Evolutionary conservation across 2,113 vertebrate genomes (phyloP), one percentile per base, ranked within the genome.

Genomic region (Phaethon lepturus): DNA sequence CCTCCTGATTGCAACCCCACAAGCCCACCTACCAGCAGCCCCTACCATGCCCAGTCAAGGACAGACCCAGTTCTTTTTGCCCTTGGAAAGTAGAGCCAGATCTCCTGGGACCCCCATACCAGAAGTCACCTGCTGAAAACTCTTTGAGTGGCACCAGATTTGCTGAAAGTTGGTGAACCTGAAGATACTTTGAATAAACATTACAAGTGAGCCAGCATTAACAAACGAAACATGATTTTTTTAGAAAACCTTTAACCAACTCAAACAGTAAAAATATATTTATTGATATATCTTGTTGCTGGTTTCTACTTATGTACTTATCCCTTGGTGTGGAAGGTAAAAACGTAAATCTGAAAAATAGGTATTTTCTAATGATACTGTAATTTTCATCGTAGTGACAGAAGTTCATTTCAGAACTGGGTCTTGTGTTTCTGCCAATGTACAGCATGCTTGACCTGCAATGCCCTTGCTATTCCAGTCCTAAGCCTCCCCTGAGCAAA

Each of bases 401-500:
- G 84, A 91, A 92, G 49, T 81, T 97, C 67, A 75, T 81, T 59
- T 91, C 47, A 92, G 68, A 97, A 79, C 77, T 77, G 55, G 29
- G n/a, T 86, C 93, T 93, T 95, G 67, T 80, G 38, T 73, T 86
- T 95, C 71, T 95, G 95, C 95, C 95, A 95, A 42, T 33, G 69
- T 72, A 67, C 76, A 76, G 52, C 67, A 93, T 56, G 94, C 85
- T 88, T 95, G 95, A 97, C 95, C 96, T 96, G 88, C 87, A 87
- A 74, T 80, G 82, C 68, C 75, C 93, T 83, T 91, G 58, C 42
- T 95, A 28, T 95, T 96, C 86, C 71, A 88, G 77, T 75, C 29
- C 72, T 88, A 90, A 96, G 40, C 53, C 17, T 84, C 24, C 13
- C 6, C 56, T 73, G 77, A 90, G 64, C 7, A 22, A 96, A 76